These are phyloP conservation scores for Corythornis madagascariensis DNA, from an alignment of 2,113 vertebrate genomes.

Conservation along the genomic window DNA sequence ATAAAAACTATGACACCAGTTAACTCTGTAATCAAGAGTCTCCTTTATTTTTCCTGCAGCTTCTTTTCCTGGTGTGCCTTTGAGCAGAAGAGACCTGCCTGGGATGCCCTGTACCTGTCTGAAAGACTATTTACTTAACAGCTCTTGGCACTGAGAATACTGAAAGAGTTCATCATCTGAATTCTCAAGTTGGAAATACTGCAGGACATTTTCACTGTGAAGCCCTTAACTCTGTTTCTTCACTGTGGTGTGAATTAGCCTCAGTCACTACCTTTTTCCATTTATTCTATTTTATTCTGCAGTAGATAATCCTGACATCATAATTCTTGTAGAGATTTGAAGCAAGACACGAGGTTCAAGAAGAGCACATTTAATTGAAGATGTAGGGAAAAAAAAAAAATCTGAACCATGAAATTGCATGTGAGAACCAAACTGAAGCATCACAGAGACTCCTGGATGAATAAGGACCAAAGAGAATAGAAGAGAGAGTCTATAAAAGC, in stretches of 20 bases:
- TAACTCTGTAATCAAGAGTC: not conserved
- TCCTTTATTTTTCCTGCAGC: not conserved
- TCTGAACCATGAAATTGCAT: not conserved
- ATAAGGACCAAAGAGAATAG: not conserved
- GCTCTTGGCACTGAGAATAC: not conserved
- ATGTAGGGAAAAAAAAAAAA: fast-evolving
- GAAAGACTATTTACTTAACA: not conserved
- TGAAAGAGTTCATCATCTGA: not conserved
- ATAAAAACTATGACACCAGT: not conserved
- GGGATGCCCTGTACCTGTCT: not conserved
- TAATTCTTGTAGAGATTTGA: not conserved
- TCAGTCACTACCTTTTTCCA: not conserved
- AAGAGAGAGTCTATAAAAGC: not conserved
- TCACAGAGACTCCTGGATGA: not conserved
- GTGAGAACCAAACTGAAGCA: not conserved
- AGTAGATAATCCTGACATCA: not conserved
- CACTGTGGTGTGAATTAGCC: not conserved
- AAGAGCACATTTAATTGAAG: not conserved
- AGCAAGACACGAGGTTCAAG: not conserved
- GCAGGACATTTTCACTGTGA: not conserved
- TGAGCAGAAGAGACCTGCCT: not conserved
- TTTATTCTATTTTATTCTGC: not conserved
- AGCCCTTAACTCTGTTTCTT: not conserved
- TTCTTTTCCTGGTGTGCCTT: not conserved
- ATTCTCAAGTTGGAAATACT: not conserved